Evolutionary conservation across 2,888 invertebrate species (phyloP).

Genomic region (Sipha maydis): DNA sequence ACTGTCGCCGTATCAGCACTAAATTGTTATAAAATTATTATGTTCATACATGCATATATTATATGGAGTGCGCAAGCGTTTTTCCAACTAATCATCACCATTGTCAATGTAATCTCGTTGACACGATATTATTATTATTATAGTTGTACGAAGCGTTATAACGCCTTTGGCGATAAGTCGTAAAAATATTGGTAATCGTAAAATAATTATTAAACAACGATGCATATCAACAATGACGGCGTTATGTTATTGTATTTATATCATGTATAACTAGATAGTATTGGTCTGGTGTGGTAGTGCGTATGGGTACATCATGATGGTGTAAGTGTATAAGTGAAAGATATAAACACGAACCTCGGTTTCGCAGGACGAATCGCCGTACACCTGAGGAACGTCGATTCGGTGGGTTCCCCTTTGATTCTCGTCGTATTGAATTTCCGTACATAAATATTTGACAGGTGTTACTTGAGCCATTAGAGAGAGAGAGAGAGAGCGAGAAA

Average conservation of each 20-base stretch:
- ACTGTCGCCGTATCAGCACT: background rate
- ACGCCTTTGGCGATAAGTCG: background rate
- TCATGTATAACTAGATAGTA: background rate
- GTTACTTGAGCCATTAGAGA: conserved; percentile 27
- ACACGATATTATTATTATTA: background rate
- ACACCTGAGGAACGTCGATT: background rate
- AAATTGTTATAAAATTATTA: background rate
- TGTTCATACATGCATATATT: background rate
- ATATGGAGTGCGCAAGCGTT: background rate
- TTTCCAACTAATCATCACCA: background rate
- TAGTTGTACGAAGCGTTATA: background rate
- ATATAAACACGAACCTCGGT: background rate
- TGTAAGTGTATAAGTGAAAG: too few species aligned
- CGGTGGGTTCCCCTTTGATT: background rate
- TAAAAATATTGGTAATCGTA: conserved; percentile 37
- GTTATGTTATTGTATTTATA: background rate
- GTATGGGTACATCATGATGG: background rate
- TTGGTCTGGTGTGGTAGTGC: background rate
- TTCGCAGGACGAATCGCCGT: background rate
- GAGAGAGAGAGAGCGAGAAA: too few species aligned
- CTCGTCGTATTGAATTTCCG: conserved; percentile 7
- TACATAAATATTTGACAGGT: conserved; percentile 35
- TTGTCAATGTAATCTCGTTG: background rate
- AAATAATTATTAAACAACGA: conserved; percentile 47
- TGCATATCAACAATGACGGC: background rate